Evolutionary conservation across 2,888 invertebrate species (phyloP), one percentile per base, ranked within the genome.

Genomic region (Unio pictorum): DNA sequence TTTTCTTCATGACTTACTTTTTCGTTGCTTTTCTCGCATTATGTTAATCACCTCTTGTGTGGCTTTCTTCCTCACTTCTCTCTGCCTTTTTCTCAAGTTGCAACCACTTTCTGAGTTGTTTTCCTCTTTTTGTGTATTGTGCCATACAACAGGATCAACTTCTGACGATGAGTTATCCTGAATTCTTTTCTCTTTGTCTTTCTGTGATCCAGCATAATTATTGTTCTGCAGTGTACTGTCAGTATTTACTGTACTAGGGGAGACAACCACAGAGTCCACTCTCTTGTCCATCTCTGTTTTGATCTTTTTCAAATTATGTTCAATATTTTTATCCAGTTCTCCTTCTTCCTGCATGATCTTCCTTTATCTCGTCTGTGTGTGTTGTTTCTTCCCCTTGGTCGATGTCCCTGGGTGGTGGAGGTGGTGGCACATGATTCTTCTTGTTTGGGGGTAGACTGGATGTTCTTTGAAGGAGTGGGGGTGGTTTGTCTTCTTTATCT

Each of bases 21-120:
- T 79, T 62, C 71, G 69, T 78, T 88, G 88, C 68, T 85, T 84
- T 61, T 83, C 76, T 70, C 84, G 86, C 89, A 89, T 89, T 54
- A 74, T 72, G 28, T 77, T 81, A 11, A 89, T 78, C 74, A 83
- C 81, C 61, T 87, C 86, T 66, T 81, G 78, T 45, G 88, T 89
- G 17, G 81, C 80, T 72, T 85, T 83, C 67, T 81, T 79, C 20
- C 89, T 74, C 57, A 89, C 87, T 66, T 86, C 87, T 65, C 86
- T 76, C 28, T 83, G 82, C 65, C 87, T 76, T 61, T 83, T 79
- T 62, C 87, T 77, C 26, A 86, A 63, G 54, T 80, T 80, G 58
- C 76, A 78, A 23, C 74, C 74, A 68, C 45, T 45, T 45, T 45
- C 45, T 45, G 45, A 15, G 45, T 15, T 11, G 8, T 45, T 45